These are phyloP conservation scores for Prietella phreatophila DNA, from an alignment of 2,113 vertebrate genomes.

Conservation along the genomic window DNA sequence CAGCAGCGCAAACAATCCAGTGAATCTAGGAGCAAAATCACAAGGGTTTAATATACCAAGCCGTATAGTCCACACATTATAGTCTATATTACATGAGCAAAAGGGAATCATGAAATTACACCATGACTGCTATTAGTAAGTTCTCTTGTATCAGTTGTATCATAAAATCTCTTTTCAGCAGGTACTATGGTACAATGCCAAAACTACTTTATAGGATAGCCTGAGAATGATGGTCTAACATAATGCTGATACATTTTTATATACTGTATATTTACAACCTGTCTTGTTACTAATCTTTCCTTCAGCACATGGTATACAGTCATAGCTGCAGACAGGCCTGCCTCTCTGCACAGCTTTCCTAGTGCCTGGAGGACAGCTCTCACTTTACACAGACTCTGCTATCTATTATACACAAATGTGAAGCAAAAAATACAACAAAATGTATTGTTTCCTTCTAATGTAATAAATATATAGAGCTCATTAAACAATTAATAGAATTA, in stretches of 20 bases:
- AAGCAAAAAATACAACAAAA: no score
- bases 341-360: slow-evolving; percentile 64
- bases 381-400: slow-evolving; percentile 62
- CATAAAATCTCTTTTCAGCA: neutral
- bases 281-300: slow-evolving; percentile 70
- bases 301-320: slow-evolving; percentile 68
- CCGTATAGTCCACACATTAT: no score
- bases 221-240: neutral
- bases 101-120: neutral
- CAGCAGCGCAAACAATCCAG: no score
- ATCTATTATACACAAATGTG: slow-evolving; percentile 46
- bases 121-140: neutral
- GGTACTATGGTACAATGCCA: no score
- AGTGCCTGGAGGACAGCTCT: slow-evolving; percentile 20
- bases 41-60: no score
- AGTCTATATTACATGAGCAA: neutral
- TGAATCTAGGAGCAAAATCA: no score
- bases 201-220: neutral
- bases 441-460: neutral
- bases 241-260: neutral
- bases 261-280: slow-evolving; percentile 53
- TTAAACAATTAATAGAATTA: neutral
- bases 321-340: slow-evolving; percentile 67
- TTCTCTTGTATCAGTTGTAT: neutral
- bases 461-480: neutral